These are phyloP conservation scores for Alosa sapidissima DNA, from an alignment of 2,797 vertebrate genomes.

Conservation along the genomic window DNA sequence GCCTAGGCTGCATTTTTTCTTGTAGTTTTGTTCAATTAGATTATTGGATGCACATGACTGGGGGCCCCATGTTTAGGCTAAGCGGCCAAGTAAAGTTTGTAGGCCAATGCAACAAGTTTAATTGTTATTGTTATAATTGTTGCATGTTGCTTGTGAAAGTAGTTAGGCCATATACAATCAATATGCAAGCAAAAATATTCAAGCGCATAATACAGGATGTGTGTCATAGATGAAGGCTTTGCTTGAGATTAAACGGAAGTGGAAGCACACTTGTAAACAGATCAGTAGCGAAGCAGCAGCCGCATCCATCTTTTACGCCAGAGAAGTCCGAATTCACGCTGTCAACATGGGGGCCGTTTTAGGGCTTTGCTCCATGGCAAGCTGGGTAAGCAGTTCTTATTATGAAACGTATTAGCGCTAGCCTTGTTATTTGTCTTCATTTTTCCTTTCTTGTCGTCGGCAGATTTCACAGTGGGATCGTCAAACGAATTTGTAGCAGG, in stretches of 20 bases:
- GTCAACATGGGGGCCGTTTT: constrained; percentile 86
- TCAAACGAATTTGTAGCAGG: background rate
- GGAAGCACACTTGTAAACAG: constrained; percentile 52
- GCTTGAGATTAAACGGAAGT: constrained; percentile 36
- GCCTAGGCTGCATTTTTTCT: too few species aligned
- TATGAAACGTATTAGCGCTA: background rate
- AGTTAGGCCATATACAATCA: too few species aligned
- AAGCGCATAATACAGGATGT: background rate
- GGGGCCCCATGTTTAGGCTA: too few species aligned
- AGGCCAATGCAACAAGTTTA: too few species aligned
- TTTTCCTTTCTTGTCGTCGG: background rate
- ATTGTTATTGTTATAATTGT: too few species aligned
- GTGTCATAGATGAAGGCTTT: background rate
- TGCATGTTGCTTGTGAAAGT: too few species aligned
- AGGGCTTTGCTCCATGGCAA: constrained; percentile 92
- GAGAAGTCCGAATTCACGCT: constrained; percentile 14
- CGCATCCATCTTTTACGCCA: constrained; percentile 52
- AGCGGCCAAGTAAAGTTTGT: too few species aligned
- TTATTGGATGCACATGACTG: too few species aligned
- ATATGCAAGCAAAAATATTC: too few species aligned
- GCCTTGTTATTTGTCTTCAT: background rate
- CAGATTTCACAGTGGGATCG: background rate
- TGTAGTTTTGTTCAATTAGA: too few species aligned
- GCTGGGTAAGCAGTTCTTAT: constrained; percentile 81
- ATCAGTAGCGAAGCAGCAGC: constrained; percentile 17